phyloP scores from a whole-genome alignment of 2,797 vertebrate genomes.

The Ctenosaura bakeri region DNA sequence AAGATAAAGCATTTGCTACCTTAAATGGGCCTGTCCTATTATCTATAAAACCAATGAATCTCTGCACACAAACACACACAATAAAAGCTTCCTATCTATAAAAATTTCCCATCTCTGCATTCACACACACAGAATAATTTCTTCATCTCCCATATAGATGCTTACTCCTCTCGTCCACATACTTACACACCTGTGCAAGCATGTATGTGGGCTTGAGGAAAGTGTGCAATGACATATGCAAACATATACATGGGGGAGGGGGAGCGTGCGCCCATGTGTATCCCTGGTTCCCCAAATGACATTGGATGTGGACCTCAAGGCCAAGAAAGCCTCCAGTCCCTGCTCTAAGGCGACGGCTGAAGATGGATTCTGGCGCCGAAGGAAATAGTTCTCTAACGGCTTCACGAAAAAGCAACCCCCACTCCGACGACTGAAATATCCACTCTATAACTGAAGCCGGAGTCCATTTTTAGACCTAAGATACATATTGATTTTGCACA shows the following conservation, averaged over 20 bases:
- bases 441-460: constrained; percentile 51
- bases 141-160: too few relatives aligned
- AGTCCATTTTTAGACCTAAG: constrained; percentile 28
- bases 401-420: constrained; percentile 19
- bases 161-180: too few relatives aligned
- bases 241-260: too few relatives aligned
- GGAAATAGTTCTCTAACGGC: constrained; percentile 26
- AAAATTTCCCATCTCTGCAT: background rate
- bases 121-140: too few relatives aligned
- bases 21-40: background rate
- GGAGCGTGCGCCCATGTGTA: background rate
- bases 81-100: too few relatives aligned
- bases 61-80: background rate
- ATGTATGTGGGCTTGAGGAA: too few relatives aligned
- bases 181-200: too few relatives aligned
- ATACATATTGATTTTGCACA: constrained; percentile 5
- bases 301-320: background rate
- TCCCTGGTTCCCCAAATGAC: background rate
- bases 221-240: too few relatives aligned
- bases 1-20: background rate
- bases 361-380: background rate
- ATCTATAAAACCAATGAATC: background rate
- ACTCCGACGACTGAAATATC: constrained; percentile 18
- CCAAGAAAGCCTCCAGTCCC: background rate
- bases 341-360: background rate